phyloP scores from a whole-genome alignment of 1,140 invertebrate species.

The Nasonia longicornis region DNA sequence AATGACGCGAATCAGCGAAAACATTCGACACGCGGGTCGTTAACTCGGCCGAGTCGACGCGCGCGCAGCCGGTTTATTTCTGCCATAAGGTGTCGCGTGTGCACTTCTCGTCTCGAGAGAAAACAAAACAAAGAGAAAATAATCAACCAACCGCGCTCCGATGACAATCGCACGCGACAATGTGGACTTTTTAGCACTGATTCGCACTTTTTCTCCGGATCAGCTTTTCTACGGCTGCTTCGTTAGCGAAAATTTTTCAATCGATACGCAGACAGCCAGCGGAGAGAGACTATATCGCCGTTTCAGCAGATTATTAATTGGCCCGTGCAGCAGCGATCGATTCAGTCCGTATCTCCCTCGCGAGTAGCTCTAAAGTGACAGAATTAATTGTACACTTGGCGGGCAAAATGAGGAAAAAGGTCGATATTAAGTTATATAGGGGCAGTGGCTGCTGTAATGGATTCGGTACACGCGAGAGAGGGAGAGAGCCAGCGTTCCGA shows the following conservation, averaged over 20 bases:
- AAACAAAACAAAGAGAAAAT: background rate
- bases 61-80: too few species aligned
- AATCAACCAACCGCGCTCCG: background rate
- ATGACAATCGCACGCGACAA: background rate
- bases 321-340: too few species aligned
- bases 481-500: background rate
- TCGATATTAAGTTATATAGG: background rate
- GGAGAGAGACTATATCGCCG: background rate
- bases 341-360: too few species aligned
- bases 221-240: background rate
- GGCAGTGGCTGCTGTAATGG: too few species aligned
- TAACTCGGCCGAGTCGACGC: background rate
- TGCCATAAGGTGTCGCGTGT: background rate
- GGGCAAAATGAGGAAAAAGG: background rate
- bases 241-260: background rate
- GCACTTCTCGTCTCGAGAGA: background rate
- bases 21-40: background rate
- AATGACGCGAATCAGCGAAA: background rate
- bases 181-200: too few species aligned
- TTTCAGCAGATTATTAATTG: background rate
- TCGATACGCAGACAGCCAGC: background rate
- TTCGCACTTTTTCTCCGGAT: background rate
- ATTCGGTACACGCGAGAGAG: background rate
- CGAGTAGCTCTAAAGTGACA: background rate
- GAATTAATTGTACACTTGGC: background rate